Evolutionary conservation across 2,113 vertebrate genomes (phyloP).

Genomic region (Colistium nudipinnis): DNA sequence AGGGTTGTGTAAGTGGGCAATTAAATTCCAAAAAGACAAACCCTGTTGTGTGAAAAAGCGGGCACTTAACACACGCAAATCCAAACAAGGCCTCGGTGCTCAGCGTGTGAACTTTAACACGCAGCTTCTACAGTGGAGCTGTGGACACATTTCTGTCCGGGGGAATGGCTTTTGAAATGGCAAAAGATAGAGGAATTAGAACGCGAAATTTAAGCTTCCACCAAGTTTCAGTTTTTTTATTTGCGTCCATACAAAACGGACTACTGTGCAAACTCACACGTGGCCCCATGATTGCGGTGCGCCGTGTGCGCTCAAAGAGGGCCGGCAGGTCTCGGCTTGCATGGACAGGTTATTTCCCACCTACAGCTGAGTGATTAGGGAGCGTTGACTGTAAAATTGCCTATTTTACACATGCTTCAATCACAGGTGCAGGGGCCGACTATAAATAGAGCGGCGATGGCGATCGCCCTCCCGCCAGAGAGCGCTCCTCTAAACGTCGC

Average conservation of each 20-base stretch:
- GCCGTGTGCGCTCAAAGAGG: background rate
- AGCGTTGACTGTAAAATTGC: slow-evolving; percentile 80
- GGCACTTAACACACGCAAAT: slow-evolving; percentile 1
- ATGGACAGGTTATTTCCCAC: slow-evolving; percentile 73
- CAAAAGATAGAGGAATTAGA: background rate
- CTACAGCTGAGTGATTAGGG: slow-evolving; percentile 80
- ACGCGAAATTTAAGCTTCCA: background rate
- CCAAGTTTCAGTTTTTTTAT: slow-evolving; percentile 14
- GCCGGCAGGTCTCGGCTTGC: slow-evolving; percentile 64
- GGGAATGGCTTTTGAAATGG: slow-evolving; percentile 25
- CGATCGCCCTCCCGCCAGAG: slow-evolving; percentile 69
- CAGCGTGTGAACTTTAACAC: slow-evolving; percentile 49
- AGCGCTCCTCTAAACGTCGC: slow-evolving; percentile 65
- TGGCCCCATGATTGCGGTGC: background rate
- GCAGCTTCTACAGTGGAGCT: slow-evolving; percentile 26
- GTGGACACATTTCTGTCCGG: slow-evolving; percentile 7
- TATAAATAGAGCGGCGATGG: slow-evolving; percentile 77
- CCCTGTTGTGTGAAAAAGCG: slow-evolving; percentile 43
- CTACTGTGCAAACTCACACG: background rate
- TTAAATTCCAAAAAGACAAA: slow-evolving; percentile 45
- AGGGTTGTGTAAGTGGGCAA: slow-evolving; percentile 61
- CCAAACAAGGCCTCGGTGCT: background rate
- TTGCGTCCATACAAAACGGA: slow-evolving; percentile 16
- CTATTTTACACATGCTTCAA: slow-evolving; percentile 80
- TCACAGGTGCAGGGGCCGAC: slow-evolving; percentile 66